Percentiles rank a stretch among this genome's conserved stretches.
Evolutionary conservation across 1,140 invertebrate genomes (phyloP).

Genomic region (Leptonema lineaticorne): DNA sequence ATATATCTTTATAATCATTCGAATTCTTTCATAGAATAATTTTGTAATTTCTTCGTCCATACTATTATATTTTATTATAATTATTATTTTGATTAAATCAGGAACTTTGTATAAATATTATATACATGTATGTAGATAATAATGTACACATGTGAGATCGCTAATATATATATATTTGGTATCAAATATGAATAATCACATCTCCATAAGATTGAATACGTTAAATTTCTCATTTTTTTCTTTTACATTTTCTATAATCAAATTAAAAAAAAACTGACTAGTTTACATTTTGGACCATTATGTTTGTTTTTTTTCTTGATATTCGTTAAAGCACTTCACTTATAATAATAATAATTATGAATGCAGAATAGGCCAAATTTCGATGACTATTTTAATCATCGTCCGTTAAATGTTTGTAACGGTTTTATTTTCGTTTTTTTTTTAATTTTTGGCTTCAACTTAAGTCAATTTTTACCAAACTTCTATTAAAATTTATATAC

Average conservation of each 20-base stretch:
- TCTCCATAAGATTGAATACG: neutral
- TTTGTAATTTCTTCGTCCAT: no score
- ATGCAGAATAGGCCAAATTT: neutral
- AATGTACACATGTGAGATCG: neutral
- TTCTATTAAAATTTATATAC: no score
- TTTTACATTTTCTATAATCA: neutral
- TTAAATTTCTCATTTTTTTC: neutral
- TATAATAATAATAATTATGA: no score
- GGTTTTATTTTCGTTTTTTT: no score
- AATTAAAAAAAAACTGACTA: conserved; percentile 3
- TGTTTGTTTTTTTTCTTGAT: neutral
- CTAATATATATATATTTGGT: neutral
- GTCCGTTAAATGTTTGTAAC: no score
- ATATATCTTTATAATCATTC: no score
- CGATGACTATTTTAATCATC: no score
- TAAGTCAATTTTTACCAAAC: no score
- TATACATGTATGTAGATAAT: neutral
- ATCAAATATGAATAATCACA: conserved; percentile 8
- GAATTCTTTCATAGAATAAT: no score
- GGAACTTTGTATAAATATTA: neutral
- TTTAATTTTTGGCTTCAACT: no score
- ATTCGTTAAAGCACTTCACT: neutral
- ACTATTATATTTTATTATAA: no score
- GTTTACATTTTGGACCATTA: neutral
- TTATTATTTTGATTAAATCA: conserved; percentile 1